phyloP scores from a whole-genome alignment of 1,140 invertebrate genomes.

The Caerostris darwini region DNA sequence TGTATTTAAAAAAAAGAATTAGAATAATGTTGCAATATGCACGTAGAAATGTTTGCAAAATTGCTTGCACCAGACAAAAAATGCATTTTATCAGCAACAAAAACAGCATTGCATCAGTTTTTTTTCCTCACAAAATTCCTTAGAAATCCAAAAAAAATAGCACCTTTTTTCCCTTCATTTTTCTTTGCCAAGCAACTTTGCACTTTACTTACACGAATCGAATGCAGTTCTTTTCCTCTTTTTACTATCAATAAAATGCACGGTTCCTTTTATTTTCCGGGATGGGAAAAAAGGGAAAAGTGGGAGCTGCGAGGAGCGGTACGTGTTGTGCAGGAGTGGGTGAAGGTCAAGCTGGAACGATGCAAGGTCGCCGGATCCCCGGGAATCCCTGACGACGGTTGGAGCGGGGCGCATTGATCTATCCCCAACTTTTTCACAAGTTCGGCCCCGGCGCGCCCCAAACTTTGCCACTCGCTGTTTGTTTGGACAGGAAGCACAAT shows the following conservation, averaged over 20 bases:
- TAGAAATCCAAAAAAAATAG: neutral
- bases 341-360: constrained; percentile 32
- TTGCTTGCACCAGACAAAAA: no score
- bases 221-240: neutral
- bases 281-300: neutral
- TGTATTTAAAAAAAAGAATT: no score
- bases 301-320: neutral
- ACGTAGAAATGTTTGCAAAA: no score
- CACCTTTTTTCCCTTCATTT: neutral
- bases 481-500: neutral
- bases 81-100: no score
- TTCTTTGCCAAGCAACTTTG: neutral
- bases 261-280: neutral
- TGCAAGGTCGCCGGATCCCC: constrained; percentile 44
- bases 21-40: no score
- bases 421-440: constrained; percentile 29
- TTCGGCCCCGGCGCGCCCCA: neutral
- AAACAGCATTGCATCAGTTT: no score
- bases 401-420: constrained; percentile 29
- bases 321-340: constrained; percentile 1
- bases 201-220: neutral
- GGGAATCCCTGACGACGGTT: constrained; percentile 22
- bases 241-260: neutral
- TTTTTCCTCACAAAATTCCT: no score
- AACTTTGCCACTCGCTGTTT: neutral